Evolutionary conservation across 2,797 vertebrate species (phyloP), one percentile per base, ranked within the genome.

Genomic region (Sciurus carolinensis): DNA sequence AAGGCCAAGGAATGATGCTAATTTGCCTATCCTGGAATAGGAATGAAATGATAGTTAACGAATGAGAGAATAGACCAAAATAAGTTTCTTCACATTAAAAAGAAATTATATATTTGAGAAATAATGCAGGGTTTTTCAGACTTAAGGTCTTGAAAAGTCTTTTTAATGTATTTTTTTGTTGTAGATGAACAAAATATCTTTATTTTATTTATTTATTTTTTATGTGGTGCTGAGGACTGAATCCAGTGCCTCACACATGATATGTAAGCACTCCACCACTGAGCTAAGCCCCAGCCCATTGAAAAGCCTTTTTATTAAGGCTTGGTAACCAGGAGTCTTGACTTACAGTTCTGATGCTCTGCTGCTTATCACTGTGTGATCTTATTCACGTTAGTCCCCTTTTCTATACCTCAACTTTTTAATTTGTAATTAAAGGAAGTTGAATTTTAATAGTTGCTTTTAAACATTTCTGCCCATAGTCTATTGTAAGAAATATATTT

Each of bases 41-140:
- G 30, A 96, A 92, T 69, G 30, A 72, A 95, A 97, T 30, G 28
- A 73, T 13, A 82, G 9, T 62, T 81, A 90, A 62, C 54, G 30
- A 89, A 87, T 76, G n/a, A 33, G 3, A 94, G n/a, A 28, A 64
- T 67, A 94, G 52, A 54, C 24, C 22, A 86, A 89, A 95, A 84
- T 7, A 47, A 92, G 44, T 1, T 62, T 62, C 36, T 90, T 90
- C 77, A 96, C 92, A 83, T 42, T 28, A 57, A 87, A 93, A 62
- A 71, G 22, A 76, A 77, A 54, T 10, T 0, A 52, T 81, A 26
- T 66, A 50, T 54, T 88, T 50, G 28, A 17, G 33, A 8, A 4
- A 47, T 84, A 89, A 94, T 89, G 12, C 24, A 73, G 76, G 47
- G 15, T 76, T 47, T 76, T 50, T 71, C 9, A 28, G 50, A 67